phyloP scores from a whole-genome alignment of 1,140 invertebrate genomes.

The Lethrus apterus region DNA sequence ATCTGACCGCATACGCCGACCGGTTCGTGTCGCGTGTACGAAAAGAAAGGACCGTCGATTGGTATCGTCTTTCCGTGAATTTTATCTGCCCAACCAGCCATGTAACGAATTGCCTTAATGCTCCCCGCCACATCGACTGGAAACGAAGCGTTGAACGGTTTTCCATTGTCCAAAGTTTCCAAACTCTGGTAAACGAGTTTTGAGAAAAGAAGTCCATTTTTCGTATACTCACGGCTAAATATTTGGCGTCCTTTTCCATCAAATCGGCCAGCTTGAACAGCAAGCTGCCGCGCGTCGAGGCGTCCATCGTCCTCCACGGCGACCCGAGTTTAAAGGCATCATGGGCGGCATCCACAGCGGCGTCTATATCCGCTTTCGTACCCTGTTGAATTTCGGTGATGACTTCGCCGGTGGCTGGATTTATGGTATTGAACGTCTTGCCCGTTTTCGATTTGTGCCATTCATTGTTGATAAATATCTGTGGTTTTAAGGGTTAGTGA shows the following conservation, averaged over 20 bases:
- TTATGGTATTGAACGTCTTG: constrained; percentile 85
- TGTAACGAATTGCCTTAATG: constrained; percentile 66
- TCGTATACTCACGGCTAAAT: constrained; percentile 64
- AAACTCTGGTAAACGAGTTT: constrained; percentile 60
- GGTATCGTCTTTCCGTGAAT: constrained; percentile 85
- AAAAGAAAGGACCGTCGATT: constrained; percentile 79
- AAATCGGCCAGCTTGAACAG: constrained; percentile 76
- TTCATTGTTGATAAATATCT: constrained; percentile 98
- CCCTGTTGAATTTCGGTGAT: constrained; percentile 85
- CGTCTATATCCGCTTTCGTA: constrained; percentile 74
- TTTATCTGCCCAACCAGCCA: constrained; percentile 87
- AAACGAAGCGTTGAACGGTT: constrained; percentile 73
- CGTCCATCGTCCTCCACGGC: constrained; percentile 87
- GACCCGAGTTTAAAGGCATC: constrained; percentile 72
- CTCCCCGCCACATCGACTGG: constrained; percentile 63
- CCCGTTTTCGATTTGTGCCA: constrained; percentile 83
- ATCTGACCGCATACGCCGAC: constrained; percentile 97
- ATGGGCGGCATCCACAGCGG: constrained; percentile 80
- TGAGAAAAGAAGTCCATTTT: not conserved
- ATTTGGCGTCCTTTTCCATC: constrained; percentile 67
- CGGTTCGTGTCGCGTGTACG: constrained; percentile 91
- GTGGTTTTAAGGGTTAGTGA: constrained; percentile 28
- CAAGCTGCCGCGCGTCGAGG: constrained; percentile 72
- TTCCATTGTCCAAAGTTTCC: constrained; percentile 93
- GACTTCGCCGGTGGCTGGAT: constrained; percentile 78